Conservation (phyloP, 2,888 invertebrate genomes). For the Amblyjoppa fuscipennis region DNA sequence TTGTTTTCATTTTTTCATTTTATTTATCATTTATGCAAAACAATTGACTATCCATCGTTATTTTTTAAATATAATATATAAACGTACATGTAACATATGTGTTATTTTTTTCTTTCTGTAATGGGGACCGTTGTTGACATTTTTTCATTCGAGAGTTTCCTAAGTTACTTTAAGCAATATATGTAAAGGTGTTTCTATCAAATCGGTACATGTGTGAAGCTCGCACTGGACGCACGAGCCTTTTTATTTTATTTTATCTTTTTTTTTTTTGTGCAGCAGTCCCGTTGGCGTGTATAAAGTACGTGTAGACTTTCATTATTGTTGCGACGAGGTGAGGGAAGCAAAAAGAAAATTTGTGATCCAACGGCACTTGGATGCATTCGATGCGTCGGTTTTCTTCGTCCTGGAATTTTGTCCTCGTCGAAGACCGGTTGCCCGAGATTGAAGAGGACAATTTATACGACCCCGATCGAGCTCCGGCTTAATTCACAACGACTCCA, state of each 20-base stretch:
- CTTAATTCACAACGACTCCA: background rate
- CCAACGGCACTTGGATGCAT: background rate
- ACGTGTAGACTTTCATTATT: constrained; percentile 82
- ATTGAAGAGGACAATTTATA: background rate
- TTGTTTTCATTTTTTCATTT: constrained; percentile 49
- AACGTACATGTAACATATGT: constrained; percentile 80
- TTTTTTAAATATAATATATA: constrained; percentile 70
- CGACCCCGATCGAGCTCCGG: background rate
- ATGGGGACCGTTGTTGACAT: constrained; percentile 39
- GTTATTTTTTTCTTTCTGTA: constrained; percentile 49
- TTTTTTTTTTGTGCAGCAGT: constrained; percentile 23
- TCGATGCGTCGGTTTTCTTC: constrained; percentile 3
- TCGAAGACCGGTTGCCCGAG: background rate
- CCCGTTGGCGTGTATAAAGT: constrained; percentile 71
- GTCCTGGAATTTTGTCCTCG: background rate
- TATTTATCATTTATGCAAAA: constrained; percentile 78
- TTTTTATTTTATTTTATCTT: constrained; percentile 5
- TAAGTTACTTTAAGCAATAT: constrained; percentile 41
- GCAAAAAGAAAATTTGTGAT: constrained; percentile 60
- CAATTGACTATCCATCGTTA: constrained; percentile 84
- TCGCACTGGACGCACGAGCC: constrained; percentile 25
- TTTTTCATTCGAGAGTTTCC: constrained; percentile 50
- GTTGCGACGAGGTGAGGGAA: constrained; percentile 83
- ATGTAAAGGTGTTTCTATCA: constrained; percentile 5
- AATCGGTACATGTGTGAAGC: constrained; percentile 14